These are phyloP conservation scores for mouse (Mus musculus) DNA, from an alignment of 2,113 vertebrate species.

Conservation along the genomic window GRCm39 chr12:85649501-85650000, in stretches of 20 bases:
- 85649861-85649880: not conserved
- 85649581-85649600: not conserved
- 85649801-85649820: not conserved
- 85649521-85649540: not conserved
- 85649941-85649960: not conserved
- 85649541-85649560: not conserved
- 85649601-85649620: conserved; percentile 39
- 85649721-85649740: conserved; percentile 24
- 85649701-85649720: conserved; percentile 22
- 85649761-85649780: not conserved
- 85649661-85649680: not conserved
- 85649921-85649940: not conserved
- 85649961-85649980: not conserved
- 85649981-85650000: not conserved
- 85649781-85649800: not conserved
- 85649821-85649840: not conserved
- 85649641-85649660: not conserved
- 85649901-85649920: not conserved
- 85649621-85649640: conserved; percentile 23
- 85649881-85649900: conserved; percentile 5
- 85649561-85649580: not conserved
- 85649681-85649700: not conserved
- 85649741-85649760: not conserved
- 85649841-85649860: not conserved
- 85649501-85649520: not conserved